Base-by-base conservation (phyloP, 2,797 vertebrate genomes). In the Propithecus perrieri region DNA sequence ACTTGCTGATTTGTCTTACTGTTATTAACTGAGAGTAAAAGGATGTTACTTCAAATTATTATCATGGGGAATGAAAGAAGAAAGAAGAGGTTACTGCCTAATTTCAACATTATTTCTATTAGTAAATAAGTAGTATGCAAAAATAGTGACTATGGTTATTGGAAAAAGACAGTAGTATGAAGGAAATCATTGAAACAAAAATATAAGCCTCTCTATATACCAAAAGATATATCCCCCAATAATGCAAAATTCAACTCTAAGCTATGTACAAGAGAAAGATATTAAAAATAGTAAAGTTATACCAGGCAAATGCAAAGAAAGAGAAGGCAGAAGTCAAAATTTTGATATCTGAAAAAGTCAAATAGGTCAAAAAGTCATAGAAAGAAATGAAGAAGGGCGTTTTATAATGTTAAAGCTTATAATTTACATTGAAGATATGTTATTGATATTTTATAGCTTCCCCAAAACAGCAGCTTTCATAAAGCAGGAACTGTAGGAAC, bases 231-330 rank as follows among this genome's bases (percentile, higher is more conserved):
- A 53, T 6, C 7, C 8, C 33, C 72, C 78, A 18, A 24, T 10
- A 81, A 61, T 90, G 38, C 55, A 96, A 90, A 93, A 80, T 90
- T n/a, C n/a, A 50, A 76, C 50, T 69, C 20, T 96, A 65, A 86
- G 50, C 69, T 88, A 12, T 63, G 33, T 43, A 55, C 41, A 71
- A 83, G 38, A 71, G 71, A 83, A 76, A 86, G 18, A 78, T 78
- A 48, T 67, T 15, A 4, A 24, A 71, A 75, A 76, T 78, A 28
- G 10, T 83, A 55, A 88, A 84, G 33, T 46, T 59, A 43, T 87
- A 80, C 61, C 24, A 81, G 41, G 43, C 75, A 91, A 94, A 87
- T 28, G 11, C 43, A 94, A 67, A 90, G 43, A 88, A 63, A 80
- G n/a, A 61, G 50, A 87, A 88, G 71, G 48, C 11, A 87, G 71